These are phyloP conservation scores for Hyphantria cunea DNA, from an alignment of 1,140 invertebrate genomes.

Conservation along the genomic window DNA sequence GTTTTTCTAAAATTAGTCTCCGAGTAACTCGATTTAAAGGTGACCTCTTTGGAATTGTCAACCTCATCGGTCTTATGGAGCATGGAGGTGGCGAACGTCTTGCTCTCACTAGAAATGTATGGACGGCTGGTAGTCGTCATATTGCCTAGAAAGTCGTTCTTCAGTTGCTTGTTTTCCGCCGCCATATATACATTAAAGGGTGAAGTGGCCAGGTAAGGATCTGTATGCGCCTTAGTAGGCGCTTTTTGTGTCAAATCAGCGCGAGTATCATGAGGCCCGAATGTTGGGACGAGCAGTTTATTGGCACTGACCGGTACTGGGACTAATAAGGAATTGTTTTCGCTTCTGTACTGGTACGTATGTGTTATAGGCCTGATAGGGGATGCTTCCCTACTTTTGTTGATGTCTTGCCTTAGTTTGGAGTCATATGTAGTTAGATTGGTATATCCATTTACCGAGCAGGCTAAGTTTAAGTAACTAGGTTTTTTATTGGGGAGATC, in stretches of 20 bases:
- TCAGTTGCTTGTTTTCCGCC: slow-evolving; percentile 73
- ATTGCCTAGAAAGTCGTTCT: slow-evolving; percentile 73
- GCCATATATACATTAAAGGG: slow-evolving; percentile 73
- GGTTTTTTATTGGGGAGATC: slow-evolving; percentile 81
- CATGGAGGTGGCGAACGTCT: slow-evolving; percentile 70
- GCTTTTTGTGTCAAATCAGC: slow-evolving; percentile 74
- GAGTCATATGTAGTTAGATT: slow-evolving; percentile 92
- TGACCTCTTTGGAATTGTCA: slow-evolving; percentile 64
- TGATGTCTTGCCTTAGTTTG: slow-evolving; percentile 87
- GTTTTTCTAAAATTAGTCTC: slow-evolving; percentile 78
- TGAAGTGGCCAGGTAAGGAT: slow-evolving; percentile 64
- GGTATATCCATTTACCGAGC: slow-evolving; percentile 94
- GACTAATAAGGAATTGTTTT: slow-evolving; percentile 81
- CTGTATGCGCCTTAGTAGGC: slow-evolving; percentile 77
- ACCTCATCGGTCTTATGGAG: slow-evolving; percentile 71
- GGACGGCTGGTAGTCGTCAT: slow-evolving; percentile 71
- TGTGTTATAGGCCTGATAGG: slow-evolving; percentile 83
- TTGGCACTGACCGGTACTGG: slow-evolving; percentile 78
- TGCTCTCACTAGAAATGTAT: slow-evolving; percentile 68
- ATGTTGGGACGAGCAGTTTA: slow-evolving; percentile 72
- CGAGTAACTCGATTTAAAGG: slow-evolving; percentile 78
- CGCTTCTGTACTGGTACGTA: slow-evolving; percentile 82
- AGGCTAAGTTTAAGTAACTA: slow-evolving; percentile 93
- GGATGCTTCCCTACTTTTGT: slow-evolving; percentile 85
- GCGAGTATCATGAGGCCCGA: slow-evolving; percentile 74